A percentile compares a stretch with the other conserved stretches of the same genome.
Conservation (phyloP, 2,113 vertebrate genomes). For the Eupsittula cactorum region DNA sequence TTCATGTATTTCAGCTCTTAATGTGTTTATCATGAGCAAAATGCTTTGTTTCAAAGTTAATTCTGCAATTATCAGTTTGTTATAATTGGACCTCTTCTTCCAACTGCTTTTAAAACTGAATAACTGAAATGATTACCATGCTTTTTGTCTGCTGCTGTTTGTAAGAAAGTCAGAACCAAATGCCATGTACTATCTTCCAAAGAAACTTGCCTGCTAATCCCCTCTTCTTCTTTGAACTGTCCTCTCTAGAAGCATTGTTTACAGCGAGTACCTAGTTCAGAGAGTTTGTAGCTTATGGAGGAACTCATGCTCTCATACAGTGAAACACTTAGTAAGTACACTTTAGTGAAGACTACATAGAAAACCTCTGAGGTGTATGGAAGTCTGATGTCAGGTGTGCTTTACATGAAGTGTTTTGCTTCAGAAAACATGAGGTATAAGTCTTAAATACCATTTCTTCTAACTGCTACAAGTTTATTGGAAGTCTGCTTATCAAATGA, state of each 20-base stretch:
- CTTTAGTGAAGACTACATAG: constrained; percentile 89
- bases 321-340: constrained; percentile 68
- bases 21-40: constrained; percentile 46
- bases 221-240: constrained; percentile 31
- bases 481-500: constrained; percentile 18
- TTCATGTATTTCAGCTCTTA: constrained; percentile 31
- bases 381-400: constrained; percentile 84
- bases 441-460: constrained; percentile 34
- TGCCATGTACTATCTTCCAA: constrained; percentile 10
- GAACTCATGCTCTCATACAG: constrained; percentile 53
- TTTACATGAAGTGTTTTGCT: constrained; percentile 67
- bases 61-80: constrained; percentile 61
- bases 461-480: constrained; percentile 19
- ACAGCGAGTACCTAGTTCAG: constrained; percentile 19
- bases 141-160: constrained; percentile 42
- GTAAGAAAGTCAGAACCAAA: constrained; percentile 52
- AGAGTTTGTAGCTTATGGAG: constrained; percentile 39
- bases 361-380: constrained; percentile 90
- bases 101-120: constrained; percentile 47
- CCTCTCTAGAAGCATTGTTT: constrained; percentile 57
- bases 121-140: constrained; percentile 44
- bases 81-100: constrained; percentile 57
- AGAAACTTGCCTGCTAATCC: constrained; percentile 24
- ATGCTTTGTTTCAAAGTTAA: constrained; percentile 57
- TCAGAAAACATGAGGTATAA: constrained; percentile 61